Base-by-base conservation (phyloP, 1,140 invertebrate species). In the Drosophila bipectinata region DNA sequence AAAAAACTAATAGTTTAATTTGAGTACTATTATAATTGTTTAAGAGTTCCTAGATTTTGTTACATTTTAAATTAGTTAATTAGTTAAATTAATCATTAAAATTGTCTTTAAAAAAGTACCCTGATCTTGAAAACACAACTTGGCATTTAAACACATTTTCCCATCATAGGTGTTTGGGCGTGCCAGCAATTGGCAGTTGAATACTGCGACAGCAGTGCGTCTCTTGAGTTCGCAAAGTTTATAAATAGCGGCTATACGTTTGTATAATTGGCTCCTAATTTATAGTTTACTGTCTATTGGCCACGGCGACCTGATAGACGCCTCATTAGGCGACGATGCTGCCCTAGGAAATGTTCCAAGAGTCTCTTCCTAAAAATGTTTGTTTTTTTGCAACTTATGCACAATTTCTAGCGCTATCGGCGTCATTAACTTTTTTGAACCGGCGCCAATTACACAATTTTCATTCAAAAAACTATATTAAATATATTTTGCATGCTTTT, bases 211-310 rank as follows among this genome's bases (percentile, higher is more conserved):
- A 47, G 7, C 8, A 37, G 49, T 55, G 61, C 51, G 48, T 55
- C 30, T 14, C 21, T 24, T 26, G 18, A 14, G 37, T 15, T 30
- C 52, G 34, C 28, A 28, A 34, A n/a, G 6, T 28, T 15, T 82
- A 82, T 56, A 79, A 75, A 79, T 79, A 82, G 71, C 41, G 28
- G 32, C 10, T 37, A 52, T 73, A 71, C 30, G 30, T 61, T 49
- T 48, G 32, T 64, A 53, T 61, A 72, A 79, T 79, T 75, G 64
- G 57, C 41, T 62, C 18, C 44, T 84, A 66, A 84, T 79, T 76
- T 63, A 84, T 75, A 77, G 53, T 45, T 45, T 44, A 62, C 60
- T 37, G 21, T 49, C 24, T 28, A 32, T 28, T 39, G 18, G 24
- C 37, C 41, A 39, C 78, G 61, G 45, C 72, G 57, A 62, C 32